Conservation (phyloP, 2,797 vertebrate genomes). For the Hybognathus amarus region DNA sequence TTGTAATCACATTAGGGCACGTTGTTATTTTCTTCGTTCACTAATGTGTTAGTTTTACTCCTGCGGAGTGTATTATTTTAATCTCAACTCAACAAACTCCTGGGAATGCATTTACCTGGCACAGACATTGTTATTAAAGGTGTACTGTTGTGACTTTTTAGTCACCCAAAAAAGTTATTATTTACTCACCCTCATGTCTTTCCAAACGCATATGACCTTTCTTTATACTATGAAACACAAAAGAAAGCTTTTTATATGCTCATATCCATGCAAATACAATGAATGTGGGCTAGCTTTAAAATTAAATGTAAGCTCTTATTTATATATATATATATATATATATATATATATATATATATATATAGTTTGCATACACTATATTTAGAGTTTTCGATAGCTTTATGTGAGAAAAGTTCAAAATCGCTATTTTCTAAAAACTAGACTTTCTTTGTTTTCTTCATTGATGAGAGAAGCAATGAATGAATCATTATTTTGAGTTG, state of each 20-base stretch:
- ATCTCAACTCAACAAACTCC: conserved; percentile 14
- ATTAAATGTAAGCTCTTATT: too few relatives aligned
- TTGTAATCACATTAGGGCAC: conserved; percentile 41
- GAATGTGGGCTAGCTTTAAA: not conserved
- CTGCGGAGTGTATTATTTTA: conserved; percentile 8
- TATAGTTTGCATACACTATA: not conserved
- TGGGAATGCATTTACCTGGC: conserved; percentile 8
- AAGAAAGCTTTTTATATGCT: not conserved
- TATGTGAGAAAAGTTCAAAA: not conserved
- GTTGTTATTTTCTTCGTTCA: conserved; percentile 14
- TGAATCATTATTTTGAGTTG: not conserved
- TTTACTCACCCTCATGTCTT: conserved; percentile 7
- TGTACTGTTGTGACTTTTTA: not conserved
- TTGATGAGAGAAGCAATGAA: not conserved
- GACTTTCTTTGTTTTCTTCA: not conserved
- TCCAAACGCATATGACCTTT: not conserved
- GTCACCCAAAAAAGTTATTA: not conserved
- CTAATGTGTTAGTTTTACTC: conserved; percentile 32
- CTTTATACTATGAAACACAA: not conserved
- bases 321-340: too few relatives aligned
- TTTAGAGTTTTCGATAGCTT: not conserved
- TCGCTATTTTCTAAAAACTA: not conserved
- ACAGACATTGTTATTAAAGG: not conserved
- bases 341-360: too few relatives aligned
- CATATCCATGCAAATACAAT: conserved; percentile 1